Base-by-base conservation (phyloP, 2,888 invertebrate genomes). In the Plemyria rubiginata region DNA sequence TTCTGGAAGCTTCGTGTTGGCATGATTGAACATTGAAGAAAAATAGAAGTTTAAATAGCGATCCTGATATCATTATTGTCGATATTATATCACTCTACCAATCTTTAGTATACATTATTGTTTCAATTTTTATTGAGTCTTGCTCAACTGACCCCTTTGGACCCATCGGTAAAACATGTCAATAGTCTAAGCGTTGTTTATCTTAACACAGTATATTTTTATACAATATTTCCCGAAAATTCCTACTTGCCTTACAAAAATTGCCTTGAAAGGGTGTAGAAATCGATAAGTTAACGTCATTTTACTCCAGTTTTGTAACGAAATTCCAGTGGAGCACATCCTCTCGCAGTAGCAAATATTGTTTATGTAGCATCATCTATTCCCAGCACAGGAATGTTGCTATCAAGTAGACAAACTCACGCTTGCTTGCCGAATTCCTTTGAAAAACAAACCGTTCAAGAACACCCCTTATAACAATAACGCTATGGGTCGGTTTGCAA, bases 371-470 rank as follows among this genome's bases (percentile, higher is more conserved):
- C 70, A 66, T 71, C 67, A 73, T 76, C 73, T 73, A 73, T 70
- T 70, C 68, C 62, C 70, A 60, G 72, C 74, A 66, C 67, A 70
- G 67, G 75, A 73, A 73, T 74, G 71, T 72, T 73, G 70, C 74
- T 72, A 67, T 71, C 71, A 65, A 74, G 68, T 71, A 70, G 70
- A 72, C 72, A 71, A 75, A 76, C 72, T 77, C 73, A 61, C 71
- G 71, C 70, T 68, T 69, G 66, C 69, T 70, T 62, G 53, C 67
- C 50, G 62, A 70, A 68, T 74, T 66, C 72, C 66, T 40, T 29
- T 53, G 54, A 36, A 32, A 40, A 46, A 48, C 56, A 16, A 38
- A 49, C 13, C 51, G 54, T 16, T 12, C 38, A 13, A 67, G 62
- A 62, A 32, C 46, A 52, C 69, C 73, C 36, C 67, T 66, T 71